These are phyloP conservation scores for Agelas oroides DNA, from an alignment of 37 sponge, comb jelly and placozoan genomes.

Conservation along the genomic window DNA sequence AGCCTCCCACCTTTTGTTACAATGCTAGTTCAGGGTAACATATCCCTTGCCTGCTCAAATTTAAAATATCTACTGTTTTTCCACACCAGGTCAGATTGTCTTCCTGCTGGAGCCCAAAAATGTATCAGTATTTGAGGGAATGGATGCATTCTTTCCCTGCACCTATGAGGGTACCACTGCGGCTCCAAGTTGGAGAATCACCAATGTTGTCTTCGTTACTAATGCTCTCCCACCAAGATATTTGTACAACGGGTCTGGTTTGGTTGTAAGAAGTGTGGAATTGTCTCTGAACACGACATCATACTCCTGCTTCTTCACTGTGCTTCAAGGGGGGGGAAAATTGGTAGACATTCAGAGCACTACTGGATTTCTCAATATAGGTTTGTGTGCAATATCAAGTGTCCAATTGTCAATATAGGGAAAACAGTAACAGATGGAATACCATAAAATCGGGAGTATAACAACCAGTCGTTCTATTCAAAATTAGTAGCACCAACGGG, in stretches of 20 bases:
- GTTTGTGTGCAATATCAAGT: no score
- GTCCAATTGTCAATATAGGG: no score
- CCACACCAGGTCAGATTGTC: not conserved
- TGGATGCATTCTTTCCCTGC: not conserved
- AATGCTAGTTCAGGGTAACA: no score
- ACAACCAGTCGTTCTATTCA: no score
- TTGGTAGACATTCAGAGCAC: no score
- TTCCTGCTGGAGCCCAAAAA: not conserved
- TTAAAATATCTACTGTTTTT: no score
- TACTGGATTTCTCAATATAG: no score
- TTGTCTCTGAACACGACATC: not conserved
- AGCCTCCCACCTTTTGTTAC: no score
- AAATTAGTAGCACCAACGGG: no score
- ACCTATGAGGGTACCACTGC: not conserved
- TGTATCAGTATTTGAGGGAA: not conserved
- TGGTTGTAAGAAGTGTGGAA: not conserved
- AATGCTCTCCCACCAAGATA: not conserved
- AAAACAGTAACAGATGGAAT: no score
- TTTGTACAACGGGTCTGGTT: not conserved
- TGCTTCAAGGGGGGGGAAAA: not conserved
- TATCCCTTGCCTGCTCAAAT: no score
- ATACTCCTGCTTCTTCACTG: not conserved
- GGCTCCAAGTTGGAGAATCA: not conserved
- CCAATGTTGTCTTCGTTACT: not conserved
- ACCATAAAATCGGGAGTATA: no score